These are phyloP conservation scores for Clivina fossor DNA, from an alignment of 2,888 invertebrate genomes.

Conservation along the genomic window DNA sequence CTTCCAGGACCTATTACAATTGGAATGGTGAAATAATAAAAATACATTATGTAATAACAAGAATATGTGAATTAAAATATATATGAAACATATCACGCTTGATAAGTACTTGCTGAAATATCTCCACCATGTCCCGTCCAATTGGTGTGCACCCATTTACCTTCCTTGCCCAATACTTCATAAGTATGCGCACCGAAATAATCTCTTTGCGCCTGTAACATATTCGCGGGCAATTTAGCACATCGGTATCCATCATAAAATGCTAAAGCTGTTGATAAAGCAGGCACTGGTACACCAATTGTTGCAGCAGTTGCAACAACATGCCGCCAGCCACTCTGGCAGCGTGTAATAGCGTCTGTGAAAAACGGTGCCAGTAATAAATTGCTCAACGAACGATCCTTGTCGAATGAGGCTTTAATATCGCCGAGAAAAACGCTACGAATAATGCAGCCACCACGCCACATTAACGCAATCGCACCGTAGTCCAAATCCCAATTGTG, in stretches of 20 bases:
- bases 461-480: conserved; percentile 98
- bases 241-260: conserved; percentile 97
- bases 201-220: conserved; percentile 95
- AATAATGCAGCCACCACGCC: conserved; percentile 99
- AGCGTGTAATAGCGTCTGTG: conserved; percentile 74
- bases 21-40: conserved; percentile 17
- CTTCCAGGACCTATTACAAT: conserved; percentile 25
- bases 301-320: conserved; percentile 72
- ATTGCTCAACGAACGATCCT: conserved; percentile 82
- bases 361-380: conserved; percentile 94
- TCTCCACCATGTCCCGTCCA: conserved; percentile 99
- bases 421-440: conserved; percentile 87
- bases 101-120: conserved; percentile 91
- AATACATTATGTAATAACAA: no score
- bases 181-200: conserved; percentile 99
- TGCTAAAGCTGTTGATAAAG: conserved; percentile 88
- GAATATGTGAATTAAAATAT: no score
- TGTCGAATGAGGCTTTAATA: conserved; percentile 91
- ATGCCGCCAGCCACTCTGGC: conserved; percentile 83
- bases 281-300: conserved; percentile 91
- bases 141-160: conserved; percentile 92
- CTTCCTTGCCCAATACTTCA: conserved; percentile 82
- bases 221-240: conserved; percentile 86
- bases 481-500: conserved; percentile 95
- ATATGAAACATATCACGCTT: conserved; percentile 60